Conservation (phyloP, 1,140 invertebrate genomes). For the Anoplolepis gracilipes region DNA sequence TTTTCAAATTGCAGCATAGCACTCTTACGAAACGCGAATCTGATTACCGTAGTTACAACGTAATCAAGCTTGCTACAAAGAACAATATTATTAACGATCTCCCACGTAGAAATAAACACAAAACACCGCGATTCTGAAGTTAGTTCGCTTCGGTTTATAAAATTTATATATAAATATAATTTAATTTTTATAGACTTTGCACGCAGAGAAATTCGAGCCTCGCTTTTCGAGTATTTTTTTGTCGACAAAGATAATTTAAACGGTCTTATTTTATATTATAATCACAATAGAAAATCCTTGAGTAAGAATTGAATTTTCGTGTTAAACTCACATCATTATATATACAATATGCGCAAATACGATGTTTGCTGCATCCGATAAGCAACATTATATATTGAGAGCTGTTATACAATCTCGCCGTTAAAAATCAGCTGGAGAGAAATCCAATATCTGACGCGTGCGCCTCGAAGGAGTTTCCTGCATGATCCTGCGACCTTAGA, state of each 20-base stretch:
- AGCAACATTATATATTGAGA: constrained; percentile 1
- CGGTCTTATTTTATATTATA: constrained; percentile 7
- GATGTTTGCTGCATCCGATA: not conserved
- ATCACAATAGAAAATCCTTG: not conserved
- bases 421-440: not conserved
- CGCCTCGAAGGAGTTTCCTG: not conserved
- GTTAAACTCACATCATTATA: not conserved
- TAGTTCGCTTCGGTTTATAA: not conserved
- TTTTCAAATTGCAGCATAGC: constrained; percentile 29
- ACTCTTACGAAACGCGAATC: constrained; percentile 24
- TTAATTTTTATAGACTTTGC: not conserved
- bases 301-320: not conserved
- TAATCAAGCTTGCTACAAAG: constrained; percentile 22
- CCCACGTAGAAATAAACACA: not conserved
- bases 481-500: constrained; percentile 61
- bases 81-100: constrained; percentile 39
- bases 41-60: constrained; percentile 40
- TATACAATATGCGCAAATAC: not conserved
- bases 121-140: not conserved
- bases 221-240: constrained; percentile 4
- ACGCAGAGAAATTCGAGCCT: not conserved
- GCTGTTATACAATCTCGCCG: not conserved
- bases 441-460: not conserved
- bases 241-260: not conserved
- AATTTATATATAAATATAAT: not conserved